phyloP scores from a whole-genome alignment of 2,113 vertebrate species.

The Eidolon helvum region DNA sequence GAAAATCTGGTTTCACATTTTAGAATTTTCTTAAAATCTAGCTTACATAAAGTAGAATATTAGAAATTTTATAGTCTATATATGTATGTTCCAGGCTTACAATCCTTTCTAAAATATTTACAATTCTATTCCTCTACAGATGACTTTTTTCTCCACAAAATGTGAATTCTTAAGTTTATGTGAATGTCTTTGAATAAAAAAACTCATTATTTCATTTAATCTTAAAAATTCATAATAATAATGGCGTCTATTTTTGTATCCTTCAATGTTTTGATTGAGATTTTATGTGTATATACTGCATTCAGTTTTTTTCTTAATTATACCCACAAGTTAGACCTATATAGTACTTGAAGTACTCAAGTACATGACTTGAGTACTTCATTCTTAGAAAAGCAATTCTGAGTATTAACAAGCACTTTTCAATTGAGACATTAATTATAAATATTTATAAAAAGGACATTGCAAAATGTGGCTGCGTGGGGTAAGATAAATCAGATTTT shows the following conservation, averaged over 20 bases:
- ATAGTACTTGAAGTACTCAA: constrained; percentile 50
- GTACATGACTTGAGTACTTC: constrained; percentile 64
- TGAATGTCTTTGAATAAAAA: not conserved
- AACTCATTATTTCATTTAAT: not conserved
- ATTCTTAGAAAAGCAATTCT: constrained; percentile 75
- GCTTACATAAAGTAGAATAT: constrained; percentile 29
- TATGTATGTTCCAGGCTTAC: not conserved
- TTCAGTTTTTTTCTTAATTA: constrained; percentile 71
- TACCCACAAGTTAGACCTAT: constrained; percentile 58
- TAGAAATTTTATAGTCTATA: constrained; percentile 31
- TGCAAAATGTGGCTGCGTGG: constrained; percentile 37
- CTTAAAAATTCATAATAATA: not conserved
- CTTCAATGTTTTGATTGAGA: constrained; percentile 40
- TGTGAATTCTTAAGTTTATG: not conserved
- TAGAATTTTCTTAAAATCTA: constrained; percentile 1
- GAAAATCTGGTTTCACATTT: constrained; percentile 13
- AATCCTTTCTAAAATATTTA: constrained; percentile 20
- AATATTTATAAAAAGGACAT: constrained; percentile 73
- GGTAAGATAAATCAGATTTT: constrained; percentile 42
- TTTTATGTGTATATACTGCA: constrained; percentile 36
- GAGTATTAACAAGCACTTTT: constrained; percentile 73
- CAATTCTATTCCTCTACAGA: not conserved
- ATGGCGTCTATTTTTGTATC: constrained; percentile 36
- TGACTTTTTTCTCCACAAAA: not conserved
- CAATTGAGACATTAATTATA: constrained; percentile 69